phyloP scores from a whole-genome alignment of 2,888 invertebrate genomes.

The Luffia ferchaultella region DNA sequence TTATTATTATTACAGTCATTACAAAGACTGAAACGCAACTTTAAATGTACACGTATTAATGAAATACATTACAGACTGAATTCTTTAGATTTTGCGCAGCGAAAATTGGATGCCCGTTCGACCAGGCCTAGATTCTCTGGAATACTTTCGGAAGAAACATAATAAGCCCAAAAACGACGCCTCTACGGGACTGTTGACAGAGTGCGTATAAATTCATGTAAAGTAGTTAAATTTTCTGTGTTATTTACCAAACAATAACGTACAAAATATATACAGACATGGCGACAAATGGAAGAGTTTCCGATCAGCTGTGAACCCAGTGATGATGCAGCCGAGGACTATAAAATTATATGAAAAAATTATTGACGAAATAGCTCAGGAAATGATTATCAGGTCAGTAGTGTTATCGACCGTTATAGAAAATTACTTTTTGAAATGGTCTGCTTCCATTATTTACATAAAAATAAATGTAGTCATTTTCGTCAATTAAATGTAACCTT shows the following conservation, averaged over 20 bases:
- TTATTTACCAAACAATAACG: background rate
- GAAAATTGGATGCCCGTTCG: background rate
- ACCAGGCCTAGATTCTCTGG: background rate
- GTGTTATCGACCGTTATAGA: background rate
- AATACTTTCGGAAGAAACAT: background rate
- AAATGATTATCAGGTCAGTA: conserved; percentile 71
- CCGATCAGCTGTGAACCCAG: conserved; percentile 77
- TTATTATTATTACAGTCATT: too few relatives aligned
- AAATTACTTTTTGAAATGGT: background rate
- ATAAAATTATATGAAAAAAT: conserved; percentile 71
- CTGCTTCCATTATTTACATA: too few relatives aligned
- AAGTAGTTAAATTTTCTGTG: too few relatives aligned
- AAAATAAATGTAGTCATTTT: too few relatives aligned
- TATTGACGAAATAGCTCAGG: conserved; percentile 72
- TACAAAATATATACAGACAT: conserved; percentile 66
- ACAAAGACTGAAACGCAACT: too few relatives aligned
- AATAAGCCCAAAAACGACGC: background rate
- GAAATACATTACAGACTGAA: too few relatives aligned
- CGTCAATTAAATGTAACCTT: too few relatives aligned
- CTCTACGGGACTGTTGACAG: background rate
- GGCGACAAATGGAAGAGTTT: conserved; percentile 81
- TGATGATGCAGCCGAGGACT: conserved; percentile 76
- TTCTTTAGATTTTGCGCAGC: background rate
- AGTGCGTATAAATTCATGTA: background rate
- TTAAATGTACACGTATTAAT: too few relatives aligned